Evolutionary conservation across 2,888 invertebrate genomes (phyloP), one percentile per base, ranked within the genome.

Genomic region (Macrophya annulata): DNA sequence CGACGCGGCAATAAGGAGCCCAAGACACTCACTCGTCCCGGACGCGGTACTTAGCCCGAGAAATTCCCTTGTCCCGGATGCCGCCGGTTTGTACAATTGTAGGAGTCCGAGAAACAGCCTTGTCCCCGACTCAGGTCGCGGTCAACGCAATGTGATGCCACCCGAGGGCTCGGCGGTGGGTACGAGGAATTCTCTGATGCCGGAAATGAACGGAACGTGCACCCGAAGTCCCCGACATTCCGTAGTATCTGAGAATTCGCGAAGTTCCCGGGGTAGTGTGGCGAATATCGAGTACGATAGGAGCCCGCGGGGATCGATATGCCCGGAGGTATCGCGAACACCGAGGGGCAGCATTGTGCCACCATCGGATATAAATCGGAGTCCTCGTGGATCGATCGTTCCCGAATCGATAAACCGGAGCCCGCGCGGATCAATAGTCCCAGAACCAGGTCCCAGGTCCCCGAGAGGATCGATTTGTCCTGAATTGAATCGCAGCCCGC

Each of bases 41-140:
- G 95, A 95, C 87, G 94, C 94, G 1, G 91, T 94, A 0, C 94
- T 95, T 86, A 96, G 95, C 85, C 95, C 96, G 0, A 94, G 96
- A 85, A 95, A 96, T 89, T 96, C 96, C 12, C 94, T 96, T 72
- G 94, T 95, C 37, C 96, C 96, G 31, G 96, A 96, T 74, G 48
- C 90, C 82, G 87, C 17, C 51, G 90, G 87, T 86, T 91, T 85
- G 82, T 91, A 92, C 83, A 92, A 91, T 40, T 90, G 95, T 92
- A 95, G 94, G 85, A 95, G 95, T 89, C 95, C 96, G 0, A 93
- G 96, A 79, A 95, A 95, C 89, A 96, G 95, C 45, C 91, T 96
- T 84, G 94, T 95, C 0, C 95, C 96, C 15, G 95, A 95, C 86
- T 93, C 94, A 0, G 89, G 89, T 21, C 37, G 81, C 4, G 43